Conservation (phyloP, 2,797 vertebrate genomes). For the Trachurus trachurus region DNA sequence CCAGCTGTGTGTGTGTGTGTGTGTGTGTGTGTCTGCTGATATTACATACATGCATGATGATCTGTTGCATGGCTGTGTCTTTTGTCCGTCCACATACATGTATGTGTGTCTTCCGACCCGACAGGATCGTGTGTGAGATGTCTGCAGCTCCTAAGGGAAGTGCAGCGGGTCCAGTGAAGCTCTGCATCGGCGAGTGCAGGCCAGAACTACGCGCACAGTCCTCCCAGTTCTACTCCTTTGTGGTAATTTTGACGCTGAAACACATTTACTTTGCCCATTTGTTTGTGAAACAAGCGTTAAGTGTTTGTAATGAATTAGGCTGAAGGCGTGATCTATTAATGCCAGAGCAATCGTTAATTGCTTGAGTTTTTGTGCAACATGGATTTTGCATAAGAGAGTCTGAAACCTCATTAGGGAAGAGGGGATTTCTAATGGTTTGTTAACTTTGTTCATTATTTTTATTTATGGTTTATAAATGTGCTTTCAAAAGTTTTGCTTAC, state of each 20-base stretch:
- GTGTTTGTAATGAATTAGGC: not conserved
- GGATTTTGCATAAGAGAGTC: not conserved
- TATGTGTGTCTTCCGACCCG: conserved; percentile 39
- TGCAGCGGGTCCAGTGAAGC: conserved; percentile 90
- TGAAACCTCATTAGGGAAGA: not conserved
- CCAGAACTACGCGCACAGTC: conserved; percentile 93
- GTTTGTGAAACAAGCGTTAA: conserved; percentile 11
- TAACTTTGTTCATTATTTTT: not conserved
- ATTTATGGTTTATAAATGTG: conserved; percentile 4
- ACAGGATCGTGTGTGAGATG: conserved; percentile 97
- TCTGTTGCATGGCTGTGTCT: not conserved
- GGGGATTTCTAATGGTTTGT: conserved; percentile 3
- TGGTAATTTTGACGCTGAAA: conserved; percentile 85
- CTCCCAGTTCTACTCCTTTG: conserved; percentile 91
- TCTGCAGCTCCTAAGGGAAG: conserved; percentile 86
- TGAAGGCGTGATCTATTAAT: not conserved
- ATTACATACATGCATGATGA: conserved; percentile 35
- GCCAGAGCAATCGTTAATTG: conserved; percentile 2
- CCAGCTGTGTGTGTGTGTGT: conserved; percentile 21
- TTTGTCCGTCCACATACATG: conserved; percentile 15
- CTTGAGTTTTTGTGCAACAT: not conserved
- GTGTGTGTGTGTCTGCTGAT: conserved; percentile 38
- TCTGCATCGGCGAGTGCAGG: conserved; percentile 95
- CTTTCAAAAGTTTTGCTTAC: conserved; percentile 6
- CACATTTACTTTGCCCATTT: conserved; percentile 6